Conservation (phyloP, 35 echinoderm and acorn worm genomes). For the Holothuria glaberrima region DNA sequence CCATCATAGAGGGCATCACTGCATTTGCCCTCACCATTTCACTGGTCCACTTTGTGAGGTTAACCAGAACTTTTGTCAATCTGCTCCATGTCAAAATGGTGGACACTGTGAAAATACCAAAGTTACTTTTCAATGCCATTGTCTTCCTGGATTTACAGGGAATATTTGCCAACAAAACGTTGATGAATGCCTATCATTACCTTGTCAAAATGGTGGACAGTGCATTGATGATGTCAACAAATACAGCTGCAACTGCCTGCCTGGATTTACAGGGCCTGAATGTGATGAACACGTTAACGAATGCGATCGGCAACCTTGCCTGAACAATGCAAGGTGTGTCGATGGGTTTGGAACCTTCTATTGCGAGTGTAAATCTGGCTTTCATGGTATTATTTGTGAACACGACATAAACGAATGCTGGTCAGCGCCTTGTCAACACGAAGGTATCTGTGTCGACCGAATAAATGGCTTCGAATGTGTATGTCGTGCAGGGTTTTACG, state of each 20-base stretch:
- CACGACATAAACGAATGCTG: conserved; percentile 89
- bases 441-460: conserved; percentile 71
- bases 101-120: conserved; percentile 72
- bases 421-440: conserved; percentile 73
- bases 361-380: conserved; percentile 74
- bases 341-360: conserved; percentile 87
- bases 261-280: conserved; percentile 64
- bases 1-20: conserved; percentile 57
- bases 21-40: conserved; percentile 66
- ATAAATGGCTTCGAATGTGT: conserved; percentile 72
- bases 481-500: conserved; percentile 69
- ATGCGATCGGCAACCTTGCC: conserved; percentile 75
- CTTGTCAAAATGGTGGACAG: conserved; percentile 81
- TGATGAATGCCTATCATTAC: conserved; percentile 73
- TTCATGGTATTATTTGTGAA: conserved; percentile 86
- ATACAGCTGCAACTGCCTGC: conserved; percentile 67
- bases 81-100: conserved; percentile 72
- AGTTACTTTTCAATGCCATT: conserved; percentile 69
- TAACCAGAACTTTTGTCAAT: conserved; percentile 61
- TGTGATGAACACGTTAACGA: conserved; percentile 81
- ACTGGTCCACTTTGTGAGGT: conserved; percentile 75
- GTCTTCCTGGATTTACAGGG: conserved; percentile 65
- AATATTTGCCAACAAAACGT: conserved; percentile 68
- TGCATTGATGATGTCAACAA: conserved; percentile 65
- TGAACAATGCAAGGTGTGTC: conserved; percentile 79